Conservation (phyloP, 1,140 invertebrate genomes). For the Lycorma delicatula region DNA sequence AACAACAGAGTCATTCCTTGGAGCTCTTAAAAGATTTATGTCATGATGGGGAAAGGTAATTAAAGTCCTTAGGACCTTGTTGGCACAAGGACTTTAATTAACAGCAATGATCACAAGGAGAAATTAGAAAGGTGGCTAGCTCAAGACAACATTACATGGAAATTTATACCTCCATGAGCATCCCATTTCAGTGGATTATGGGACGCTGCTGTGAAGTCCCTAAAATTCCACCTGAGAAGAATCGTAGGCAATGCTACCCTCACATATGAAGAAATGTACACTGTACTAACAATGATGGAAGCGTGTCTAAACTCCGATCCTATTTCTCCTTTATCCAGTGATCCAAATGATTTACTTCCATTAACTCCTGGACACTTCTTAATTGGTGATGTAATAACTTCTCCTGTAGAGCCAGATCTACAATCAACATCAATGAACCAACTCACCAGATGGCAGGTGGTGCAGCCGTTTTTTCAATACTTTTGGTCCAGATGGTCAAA, state of each 20-base stretch:
- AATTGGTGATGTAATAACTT: conserved; percentile 29
- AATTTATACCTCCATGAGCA: conserved; percentile 28
- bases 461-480: conserved; percentile 27
- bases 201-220: too few species aligned
- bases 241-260: too few species aligned
- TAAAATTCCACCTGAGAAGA: too few species aligned
- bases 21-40: conserved; percentile 29
- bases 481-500: conserved; percentile 33
- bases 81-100: not conserved
- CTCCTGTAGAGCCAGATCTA: too few species aligned
- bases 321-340: conserved; percentile 18
- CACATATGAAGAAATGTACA: too few species aligned
- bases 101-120: not conserved
- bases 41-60: conserved; percentile 22
- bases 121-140: not conserved
- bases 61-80: conserved; percentile 23
- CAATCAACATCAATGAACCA: conserved; percentile 29
- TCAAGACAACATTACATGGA: conserved; percentile 16
- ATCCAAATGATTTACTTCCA: conserved; percentile 26
- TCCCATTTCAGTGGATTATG: conserved; percentile 30
- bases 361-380: conserved; percentile 32
- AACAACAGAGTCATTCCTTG: conserved; percentile 29
- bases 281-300: too few species aligned
- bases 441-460: conserved; percentile 21
- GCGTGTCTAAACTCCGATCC: conserved; percentile 31